These are phyloP conservation scores for Drosophila arizonae DNA, from an alignment of 1,140 invertebrate species.

Conservation along the genomic window DNA sequence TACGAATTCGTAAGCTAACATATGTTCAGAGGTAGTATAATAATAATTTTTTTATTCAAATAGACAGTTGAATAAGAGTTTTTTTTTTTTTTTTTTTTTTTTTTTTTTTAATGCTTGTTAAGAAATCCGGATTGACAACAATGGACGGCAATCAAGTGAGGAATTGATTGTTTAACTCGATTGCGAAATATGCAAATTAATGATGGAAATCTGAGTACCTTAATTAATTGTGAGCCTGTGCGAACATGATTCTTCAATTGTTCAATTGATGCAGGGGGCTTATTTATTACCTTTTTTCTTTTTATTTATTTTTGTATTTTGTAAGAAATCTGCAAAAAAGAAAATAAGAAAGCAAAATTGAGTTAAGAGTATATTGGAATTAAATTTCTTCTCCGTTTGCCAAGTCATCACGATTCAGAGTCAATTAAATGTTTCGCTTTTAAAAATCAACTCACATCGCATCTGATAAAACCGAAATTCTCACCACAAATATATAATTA, in stretches of 20 bases:
- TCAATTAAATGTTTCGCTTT: conserved; percentile 14
- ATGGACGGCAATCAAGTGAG: conserved; percentile 28
- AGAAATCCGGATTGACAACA: conserved; percentile 46
- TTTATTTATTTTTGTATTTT: neutral
- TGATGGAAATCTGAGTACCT: conserved; percentile 31
- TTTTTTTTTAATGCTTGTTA: conserved; percentile 14
- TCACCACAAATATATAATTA: conserved; percentile 57
- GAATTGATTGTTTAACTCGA: conserved; percentile 38
- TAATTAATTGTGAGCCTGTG: conserved; percentile 43
- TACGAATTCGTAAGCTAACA: neutral
- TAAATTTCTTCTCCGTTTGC: conserved; percentile 17
- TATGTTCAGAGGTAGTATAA: neutral
- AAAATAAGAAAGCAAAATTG: neutral
- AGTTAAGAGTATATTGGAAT: neutral
- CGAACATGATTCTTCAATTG: conserved; percentile 46
- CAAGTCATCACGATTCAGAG: conserved; percentile 37
- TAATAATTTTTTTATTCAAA: conserved; percentile 27
- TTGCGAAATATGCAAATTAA: conserved; percentile 63
- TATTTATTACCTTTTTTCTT: conserved; percentile 21
- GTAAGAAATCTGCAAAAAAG: conserved; percentile 2
- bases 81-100: neutral
- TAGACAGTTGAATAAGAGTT: conserved; percentile 26
- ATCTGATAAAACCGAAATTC: conserved; percentile 35
- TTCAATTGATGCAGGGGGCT: conserved; percentile 32
- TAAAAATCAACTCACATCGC: conserved; percentile 30